Evolutionary conservation across 2,113 vertebrate genomes (phyloP), one percentile per base, ranked within the genome.

Genomic region (Carassius gibelio): DNA sequence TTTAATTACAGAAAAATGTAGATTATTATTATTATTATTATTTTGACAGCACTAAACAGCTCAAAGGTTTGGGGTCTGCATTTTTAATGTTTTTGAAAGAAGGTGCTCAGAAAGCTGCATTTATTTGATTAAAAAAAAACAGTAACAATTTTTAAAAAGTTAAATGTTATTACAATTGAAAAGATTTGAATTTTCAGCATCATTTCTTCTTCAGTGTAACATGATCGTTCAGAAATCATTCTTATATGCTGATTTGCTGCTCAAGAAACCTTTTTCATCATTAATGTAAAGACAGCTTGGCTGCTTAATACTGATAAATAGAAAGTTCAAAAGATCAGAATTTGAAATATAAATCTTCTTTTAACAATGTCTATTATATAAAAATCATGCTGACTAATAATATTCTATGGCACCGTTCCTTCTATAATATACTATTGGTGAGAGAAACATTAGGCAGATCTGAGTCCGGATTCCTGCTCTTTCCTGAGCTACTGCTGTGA

Each of bases 401-500:
- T 19, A 71, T 71, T 21, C 10, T 21, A 21, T 36, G 36, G 34
- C 68, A 71, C 34, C 3, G 7, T 21, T 42, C 15, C 34, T 42
- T n/a, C 69, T 81, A 59, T 13, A 80, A 45, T 59, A 71, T 13
- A 80, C 61, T 59, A 71, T 71, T 72, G 8, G 17, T 64, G 23
- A 75, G 55, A 84, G 75, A 1, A 17, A 4, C 10, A 9, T 26
- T 19, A 8, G 62, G 21, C 80, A 82, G 26, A 42, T 78, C 64
- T 87, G 61, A 26, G n/a, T 26, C 15, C 15, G 11, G 61, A 64
- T 4, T 66, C 23, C 48, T 10, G 62, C 62, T 84, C 61, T 71
- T 75, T 86, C 80, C 84, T 83, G 81, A 85, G 36, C 77, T 23
- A 19, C 71, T 75, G 80, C 71, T 80, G 59, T 2, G 36, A 38